Percentiles rank a stretch among this genome's conserved stretches.
Conservation (phyloP, 2,113 vertebrate species). For the Entomyzon cyanotis region DNA sequence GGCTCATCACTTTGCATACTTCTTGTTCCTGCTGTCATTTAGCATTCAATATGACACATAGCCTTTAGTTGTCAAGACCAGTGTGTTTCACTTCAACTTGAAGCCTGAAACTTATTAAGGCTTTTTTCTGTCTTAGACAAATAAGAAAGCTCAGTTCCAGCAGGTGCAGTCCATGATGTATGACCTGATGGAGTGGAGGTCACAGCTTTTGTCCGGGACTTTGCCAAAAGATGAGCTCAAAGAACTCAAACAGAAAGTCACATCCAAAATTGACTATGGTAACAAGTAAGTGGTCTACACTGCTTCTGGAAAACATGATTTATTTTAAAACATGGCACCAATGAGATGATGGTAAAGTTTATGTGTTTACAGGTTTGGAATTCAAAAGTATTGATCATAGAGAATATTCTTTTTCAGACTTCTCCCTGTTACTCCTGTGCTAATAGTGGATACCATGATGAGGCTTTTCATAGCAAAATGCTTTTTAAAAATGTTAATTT, state of each 20-base stretch:
- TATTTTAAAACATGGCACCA: not conserved
- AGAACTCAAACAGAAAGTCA: conserved; percentile 98
- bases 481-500: not conserved
- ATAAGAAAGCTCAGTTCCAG: conserved; percentile 80
- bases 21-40: not conserved
- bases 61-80: not conserved
- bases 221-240: conserved; percentile 95
- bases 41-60: not conserved
- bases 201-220: conserved; percentile 94
- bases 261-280: conserved; percentile 96
- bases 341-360: not conserved
- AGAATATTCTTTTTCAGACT: not conserved
- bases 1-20: not conserved
- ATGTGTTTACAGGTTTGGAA: not conserved
- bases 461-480: not conserved
- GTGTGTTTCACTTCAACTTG: rapidly evolving
- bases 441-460: not conserved
- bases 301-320: not conserved
- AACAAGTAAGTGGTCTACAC: conserved; percentile 81
- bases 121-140: conserved; percentile 70
- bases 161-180: conserved; percentile 93
- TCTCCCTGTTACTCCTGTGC: not conserved
- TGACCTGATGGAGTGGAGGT: conserved; percentile 96
- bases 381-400: not conserved
- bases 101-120: not conserved